Evolutionary conservation across 1,140 invertebrate species (phyloP), one percentile per base, ranked within the genome.

Genomic region (Brachionus angularis): DNA sequence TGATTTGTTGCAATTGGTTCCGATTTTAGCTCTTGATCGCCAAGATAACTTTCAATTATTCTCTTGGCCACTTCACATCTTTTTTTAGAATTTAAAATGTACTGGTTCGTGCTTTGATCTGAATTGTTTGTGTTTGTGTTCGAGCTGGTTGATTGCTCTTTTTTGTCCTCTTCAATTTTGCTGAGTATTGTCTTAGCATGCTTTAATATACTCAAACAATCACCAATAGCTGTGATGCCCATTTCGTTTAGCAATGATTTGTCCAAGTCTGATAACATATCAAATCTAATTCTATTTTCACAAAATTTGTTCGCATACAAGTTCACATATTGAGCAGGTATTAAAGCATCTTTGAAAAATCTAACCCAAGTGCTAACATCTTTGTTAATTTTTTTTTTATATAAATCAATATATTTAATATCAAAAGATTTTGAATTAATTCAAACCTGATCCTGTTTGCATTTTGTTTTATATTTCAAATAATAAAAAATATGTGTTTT

Each of bases 171-270:
- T 61, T 72, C 49, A 73, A 77, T 87, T 76, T 87, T 85, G 74
- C 86, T 86, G 76, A 87, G 85, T 1, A 89, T 87, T 75, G 83
- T 82, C 78, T 89, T 90, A 1, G 89, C 86, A 83, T 91, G 89
- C 71, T 89, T 88, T 18, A 91, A 79, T 74, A 91, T 91, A 12
- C 88, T 87, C 76, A 91, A 91, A 50, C 91, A 86, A 80, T 91
- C 89, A 14, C 89, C 90, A 84, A 91, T 88, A 16, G 87, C 82
- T 1, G 85, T 85, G 4, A 91, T 89, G 1, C 88, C 89, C 89
- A 91, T 91, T 75, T 90, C 89, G 72, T 85, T 85, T 5, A 91
- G 80, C 76, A 89, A 89, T 76, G 91, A 89, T 77, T 90, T 90
- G 72, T 87, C 89, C 1, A 91, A 80, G 77, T 91, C 89, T 47